phyloP scores from a whole-genome alignment of 2,797 vertebrate species.

The Valencia hispanica region DNA sequence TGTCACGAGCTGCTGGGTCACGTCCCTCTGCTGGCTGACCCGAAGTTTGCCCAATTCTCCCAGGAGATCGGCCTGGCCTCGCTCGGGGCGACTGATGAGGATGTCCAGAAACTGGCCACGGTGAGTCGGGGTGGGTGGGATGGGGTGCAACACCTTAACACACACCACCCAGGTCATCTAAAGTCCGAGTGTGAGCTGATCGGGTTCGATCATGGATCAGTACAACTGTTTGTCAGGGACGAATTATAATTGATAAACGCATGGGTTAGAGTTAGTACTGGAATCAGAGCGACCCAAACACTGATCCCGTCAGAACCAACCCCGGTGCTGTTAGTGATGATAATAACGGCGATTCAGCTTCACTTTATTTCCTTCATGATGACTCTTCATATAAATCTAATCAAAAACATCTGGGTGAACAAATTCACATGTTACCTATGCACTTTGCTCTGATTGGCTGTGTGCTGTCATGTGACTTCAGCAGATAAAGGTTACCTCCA shows the following conservation, averaged over 20 bases:
- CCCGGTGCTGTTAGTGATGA: not conserved
- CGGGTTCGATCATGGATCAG: no score
- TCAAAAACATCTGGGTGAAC: not conserved
- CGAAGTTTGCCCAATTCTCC: conserved; percentile 96
- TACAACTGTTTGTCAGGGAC: no score
- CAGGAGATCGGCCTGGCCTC: conserved; percentile 97
- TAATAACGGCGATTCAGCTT: not conserved
- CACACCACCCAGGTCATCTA: not conserved
- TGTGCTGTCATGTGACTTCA: not conserved
- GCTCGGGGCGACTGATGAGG: conserved; percentile 92
- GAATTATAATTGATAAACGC: not conserved
- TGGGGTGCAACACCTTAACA: not conserved
- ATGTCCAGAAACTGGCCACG: conserved; percentile 95
- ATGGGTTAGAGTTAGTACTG: no score
- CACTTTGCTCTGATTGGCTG: not conserved
- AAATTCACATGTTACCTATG: not conserved
- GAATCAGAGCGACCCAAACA: no score
- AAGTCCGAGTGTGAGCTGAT: no score
- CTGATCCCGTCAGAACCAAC: no score
- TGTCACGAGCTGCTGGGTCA: conserved; percentile 97
- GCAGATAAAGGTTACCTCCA: no score
- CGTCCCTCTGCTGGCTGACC: conserved; percentile 93
- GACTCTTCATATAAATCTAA: not conserved
- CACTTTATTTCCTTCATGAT: not conserved
- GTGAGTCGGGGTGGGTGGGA: conserved; percentile 78